phyloP scores from a whole-genome alignment of 1,140 invertebrate genomes.

The Zaprionus vittiger region DNA sequence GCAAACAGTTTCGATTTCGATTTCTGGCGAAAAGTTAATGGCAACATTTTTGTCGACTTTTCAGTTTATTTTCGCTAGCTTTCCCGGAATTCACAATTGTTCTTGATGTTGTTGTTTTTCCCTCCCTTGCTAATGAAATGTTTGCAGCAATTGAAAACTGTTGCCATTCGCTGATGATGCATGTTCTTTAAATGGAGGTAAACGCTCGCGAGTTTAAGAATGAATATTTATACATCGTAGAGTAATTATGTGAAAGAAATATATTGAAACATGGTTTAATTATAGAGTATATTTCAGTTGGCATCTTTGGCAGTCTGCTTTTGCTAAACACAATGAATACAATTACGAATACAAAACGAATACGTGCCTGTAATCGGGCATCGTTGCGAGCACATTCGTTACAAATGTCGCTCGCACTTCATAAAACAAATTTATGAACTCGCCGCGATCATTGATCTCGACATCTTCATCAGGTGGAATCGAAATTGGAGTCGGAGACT shows the following conservation, averaged over 20 bases:
- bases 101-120: conserved; percentile 8
- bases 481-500: conserved; percentile 19
- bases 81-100: conserved; percentile 13
- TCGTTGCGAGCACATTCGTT: conserved; percentile 65
- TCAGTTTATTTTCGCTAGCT: conserved; percentile 62
- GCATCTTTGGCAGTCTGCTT: no score
- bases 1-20: conserved; percentile 78
- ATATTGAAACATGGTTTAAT: no score
- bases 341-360: conserved; percentile 46
- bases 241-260: neutral
- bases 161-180: conserved; percentile 57
- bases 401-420: conserved; percentile 82
- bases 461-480: conserved; percentile 78
- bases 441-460: conserved; percentile 79
- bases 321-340: conserved; percentile 42
- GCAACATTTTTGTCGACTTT: conserved; percentile 71
- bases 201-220: neutral
- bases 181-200: conserved; percentile 8
- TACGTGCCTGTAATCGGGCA: conserved; percentile 63
- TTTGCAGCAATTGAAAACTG: conserved; percentile 69
- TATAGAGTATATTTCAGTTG: neutral
- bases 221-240: neutral
- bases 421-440: conserved; percentile 83
- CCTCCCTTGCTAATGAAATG: conserved; percentile 52
- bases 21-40: conserved; percentile 68